Base-by-base conservation (phyloP, 2,113 vertebrate genomes). In the Toxotes chatareus region DNA sequence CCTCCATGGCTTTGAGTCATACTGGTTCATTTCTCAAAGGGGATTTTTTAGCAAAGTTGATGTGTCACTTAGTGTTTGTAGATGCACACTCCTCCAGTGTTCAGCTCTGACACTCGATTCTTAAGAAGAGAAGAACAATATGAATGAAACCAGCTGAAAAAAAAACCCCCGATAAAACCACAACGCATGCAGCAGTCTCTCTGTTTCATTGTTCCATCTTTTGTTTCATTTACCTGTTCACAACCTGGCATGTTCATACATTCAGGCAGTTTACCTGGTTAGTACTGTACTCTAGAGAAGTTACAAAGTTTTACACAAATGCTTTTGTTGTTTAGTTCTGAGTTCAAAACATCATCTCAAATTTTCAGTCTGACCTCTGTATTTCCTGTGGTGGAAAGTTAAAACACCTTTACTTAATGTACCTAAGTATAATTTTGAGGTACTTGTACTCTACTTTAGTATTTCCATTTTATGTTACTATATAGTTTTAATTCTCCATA, bases 1-100 rank as follows among this genome's bases (percentile, higher is more conserved):
- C 67, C 69, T 67, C 38, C 51, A 2, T 84, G 62, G 73, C 47
- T 71, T 40, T 86, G 80, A 90, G 59, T 92, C 86, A 91, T 47
- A 1, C 31, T 34, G 40, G 55, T 61, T 65, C 2, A 7, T 63
- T 71, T 73, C 53, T 71, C 6, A 34, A 8, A 21, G 71, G 64
- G 78, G 13, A 0, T 85, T 88, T 76, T 70, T 27, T 2, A 32
- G 42, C 21, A 23, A n/a, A 46, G 3, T 9, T 38, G 6, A n/a
- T 51, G 32, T 56, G 21, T 57, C 57, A 83, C 44, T n/a, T 8
- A 38, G 17, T 27, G 27, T 27, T 19, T 67, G 5, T 0, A 19
- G 9, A 34, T n/a, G 34, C 31, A 38, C 13, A 21, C 53, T 40
- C 63, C 51, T n/a, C 1, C 64, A 44, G 17, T 14, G 27, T 55